Conservation (phyloP, 2,888 invertebrate species). For the Heliconius aoede region DNA sequence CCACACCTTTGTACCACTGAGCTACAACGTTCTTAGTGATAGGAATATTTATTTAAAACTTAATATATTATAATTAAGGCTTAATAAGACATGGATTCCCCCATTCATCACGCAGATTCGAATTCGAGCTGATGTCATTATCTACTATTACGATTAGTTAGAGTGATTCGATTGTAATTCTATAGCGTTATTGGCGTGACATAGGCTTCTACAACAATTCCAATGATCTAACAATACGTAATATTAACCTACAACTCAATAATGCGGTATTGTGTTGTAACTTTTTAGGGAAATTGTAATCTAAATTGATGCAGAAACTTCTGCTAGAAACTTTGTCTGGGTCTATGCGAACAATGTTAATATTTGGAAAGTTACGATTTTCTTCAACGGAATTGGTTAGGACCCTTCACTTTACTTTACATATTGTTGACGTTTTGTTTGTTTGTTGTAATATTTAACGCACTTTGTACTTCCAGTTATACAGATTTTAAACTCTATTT, state of each 20-base stretch:
- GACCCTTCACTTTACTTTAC: conserved; percentile 12
- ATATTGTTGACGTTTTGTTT: too few species aligned
- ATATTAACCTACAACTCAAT: not conserved
- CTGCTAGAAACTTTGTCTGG: conserved; percentile 2
- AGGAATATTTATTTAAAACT: too few species aligned
- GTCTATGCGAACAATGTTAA: conserved; percentile 5
- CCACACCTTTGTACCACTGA: too few species aligned
- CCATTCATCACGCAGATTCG: not conserved
- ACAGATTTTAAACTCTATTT: too few species aligned
- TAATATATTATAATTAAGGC: too few species aligned
- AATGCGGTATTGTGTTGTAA: not conserved
- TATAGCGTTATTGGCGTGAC: not conserved
- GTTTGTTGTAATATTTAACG: too few species aligned
- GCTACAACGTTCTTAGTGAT: too few species aligned
- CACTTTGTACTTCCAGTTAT: too few species aligned
- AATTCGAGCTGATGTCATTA: too few species aligned
- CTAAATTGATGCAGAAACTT: conserved; percentile 15
- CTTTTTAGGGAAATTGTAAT: not conserved
- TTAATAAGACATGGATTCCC: too few species aligned
- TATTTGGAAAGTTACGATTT: conserved; percentile 13
- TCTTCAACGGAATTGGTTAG: not conserved
- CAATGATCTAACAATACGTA: not conserved
- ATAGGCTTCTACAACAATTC: not conserved
- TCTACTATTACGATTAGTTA: too few species aligned
- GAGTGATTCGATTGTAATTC: not conserved